Conservation (phyloP, 37 sponge, comb jelly and placozoan species). For the Petrosia ficiformis region DNA sequence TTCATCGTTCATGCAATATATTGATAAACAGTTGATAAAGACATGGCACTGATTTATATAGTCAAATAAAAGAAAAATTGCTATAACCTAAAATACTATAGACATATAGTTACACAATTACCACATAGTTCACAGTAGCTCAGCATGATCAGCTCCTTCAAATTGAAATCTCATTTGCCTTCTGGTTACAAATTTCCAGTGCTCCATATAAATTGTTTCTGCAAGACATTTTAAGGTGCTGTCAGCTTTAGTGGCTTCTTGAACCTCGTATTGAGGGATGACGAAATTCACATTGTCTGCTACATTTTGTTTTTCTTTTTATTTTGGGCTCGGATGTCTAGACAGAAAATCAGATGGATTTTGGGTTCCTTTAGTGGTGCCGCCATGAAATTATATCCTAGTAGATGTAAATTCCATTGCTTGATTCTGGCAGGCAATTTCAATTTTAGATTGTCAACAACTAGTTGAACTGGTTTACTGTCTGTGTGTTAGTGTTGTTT, state of each 20-base stretch:
- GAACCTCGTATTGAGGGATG: constrained; percentile 51
- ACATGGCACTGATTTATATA: no score
- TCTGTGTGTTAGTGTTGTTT: no score
- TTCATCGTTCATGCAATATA: constrained; percentile 19
- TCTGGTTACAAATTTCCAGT: background rate
- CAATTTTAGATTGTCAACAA: constrained; percentile 22
- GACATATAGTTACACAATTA: no score
- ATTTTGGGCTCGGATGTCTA: no score
- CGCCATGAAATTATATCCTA: constrained; percentile 33
- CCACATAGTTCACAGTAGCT: no score
- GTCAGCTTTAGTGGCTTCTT: background rate
- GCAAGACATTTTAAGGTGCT: background rate
- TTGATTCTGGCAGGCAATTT: constrained; percentile 49
- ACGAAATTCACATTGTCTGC: no score
- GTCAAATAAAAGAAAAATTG: no score
- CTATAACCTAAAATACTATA: no score
- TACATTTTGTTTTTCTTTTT: no score
- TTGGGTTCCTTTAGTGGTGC: constrained; percentile 38
- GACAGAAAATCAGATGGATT: no score
- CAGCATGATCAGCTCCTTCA: constrained; percentile 39
- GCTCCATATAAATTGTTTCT: no score
- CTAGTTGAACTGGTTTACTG: constrained; percentile 13
- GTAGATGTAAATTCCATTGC: constrained; percentile 37
- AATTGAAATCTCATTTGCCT: constrained; percentile 25
- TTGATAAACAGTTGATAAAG: no score